Percentiles rank a stretch among this genome's conserved stretches.
Conservation (phyloP, 2,888 invertebrate species). For the Cosmia pyralina region DNA sequence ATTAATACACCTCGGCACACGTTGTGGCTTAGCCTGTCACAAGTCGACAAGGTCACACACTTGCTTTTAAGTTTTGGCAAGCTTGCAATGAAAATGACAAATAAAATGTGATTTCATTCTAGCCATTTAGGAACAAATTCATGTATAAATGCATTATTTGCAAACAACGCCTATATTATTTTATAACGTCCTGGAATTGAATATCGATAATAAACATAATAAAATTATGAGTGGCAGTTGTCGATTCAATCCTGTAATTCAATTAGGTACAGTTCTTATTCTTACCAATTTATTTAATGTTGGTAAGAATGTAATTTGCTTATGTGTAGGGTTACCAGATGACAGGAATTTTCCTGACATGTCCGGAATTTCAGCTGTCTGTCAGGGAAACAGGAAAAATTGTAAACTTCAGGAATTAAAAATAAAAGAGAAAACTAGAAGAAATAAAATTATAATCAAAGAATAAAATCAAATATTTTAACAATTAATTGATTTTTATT, state of each 20-base stretch:
- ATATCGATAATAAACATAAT: neutral
- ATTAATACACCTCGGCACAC: constrained; percentile 46
- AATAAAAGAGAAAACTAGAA: no score
- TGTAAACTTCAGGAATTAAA: no score
- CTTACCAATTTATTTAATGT: constrained; percentile 6
- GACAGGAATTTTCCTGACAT: no score
- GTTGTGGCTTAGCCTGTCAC: constrained; percentile 51
- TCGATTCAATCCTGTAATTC: constrained; percentile 13
- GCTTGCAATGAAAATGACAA: constrained; percentile 17
- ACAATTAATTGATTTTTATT: no score
- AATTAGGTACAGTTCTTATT: constrained; percentile 13
- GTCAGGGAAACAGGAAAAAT: no score
- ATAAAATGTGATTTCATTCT: neutral
- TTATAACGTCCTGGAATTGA: neutral
- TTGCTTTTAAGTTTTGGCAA: constrained; percentile 36
- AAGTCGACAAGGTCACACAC: constrained; percentile 54
- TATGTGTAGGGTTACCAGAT: no score
- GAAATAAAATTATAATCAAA: no score
- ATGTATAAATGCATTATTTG: neutral
- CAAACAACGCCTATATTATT: neutral
- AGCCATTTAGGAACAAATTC: neutral
- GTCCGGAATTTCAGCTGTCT: no score
- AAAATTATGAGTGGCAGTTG: neutral
- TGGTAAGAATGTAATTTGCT: neutral
- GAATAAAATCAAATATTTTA: no score